A percentile compares a stretch with the other conserved stretches of the same genome.
phyloP scores from a whole-genome alignment of 2,888 invertebrate genomes.

The Drosophila falleni region DNA sequence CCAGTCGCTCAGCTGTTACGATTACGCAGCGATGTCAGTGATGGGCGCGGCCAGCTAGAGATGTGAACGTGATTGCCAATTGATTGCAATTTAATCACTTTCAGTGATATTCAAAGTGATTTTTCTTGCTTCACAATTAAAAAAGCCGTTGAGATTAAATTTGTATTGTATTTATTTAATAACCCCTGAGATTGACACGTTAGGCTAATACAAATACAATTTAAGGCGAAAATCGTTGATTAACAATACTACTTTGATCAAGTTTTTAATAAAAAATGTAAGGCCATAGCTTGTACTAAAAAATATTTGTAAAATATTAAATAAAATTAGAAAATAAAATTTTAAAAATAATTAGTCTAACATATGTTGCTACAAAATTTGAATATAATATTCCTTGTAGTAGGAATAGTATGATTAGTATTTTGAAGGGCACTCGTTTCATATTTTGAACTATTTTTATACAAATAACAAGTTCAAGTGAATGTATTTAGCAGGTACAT shows the following conservation, averaged over 20 bases:
- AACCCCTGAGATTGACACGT: background rate
- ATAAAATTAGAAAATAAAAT: too few species aligned
- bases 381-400: too few species aligned
- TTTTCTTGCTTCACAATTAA: background rate
- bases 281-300: too few species aligned
- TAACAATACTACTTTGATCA: background rate
- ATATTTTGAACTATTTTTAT: too few species aligned
- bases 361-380: too few species aligned
- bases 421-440: too few species aligned
- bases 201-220: background rate
- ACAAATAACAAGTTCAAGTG: too few species aligned
- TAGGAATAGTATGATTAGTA: too few species aligned
- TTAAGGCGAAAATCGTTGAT: background rate
- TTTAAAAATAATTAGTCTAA: too few species aligned
- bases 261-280: background rate
- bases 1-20: constrained; percentile 46
- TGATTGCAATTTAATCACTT: background rate
- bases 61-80: constrained; percentile 43
- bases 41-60: constrained; percentile 30
- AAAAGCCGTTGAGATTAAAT: background rate
- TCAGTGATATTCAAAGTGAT: background rate
- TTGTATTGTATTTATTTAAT: background rate
- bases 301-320: too few species aligned
- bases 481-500: background rate
- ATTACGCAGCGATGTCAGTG: constrained; percentile 28